Conservation (phyloP, 2,888 invertebrate genomes). For the Spatulosminthurus flaviceps region DNA sequence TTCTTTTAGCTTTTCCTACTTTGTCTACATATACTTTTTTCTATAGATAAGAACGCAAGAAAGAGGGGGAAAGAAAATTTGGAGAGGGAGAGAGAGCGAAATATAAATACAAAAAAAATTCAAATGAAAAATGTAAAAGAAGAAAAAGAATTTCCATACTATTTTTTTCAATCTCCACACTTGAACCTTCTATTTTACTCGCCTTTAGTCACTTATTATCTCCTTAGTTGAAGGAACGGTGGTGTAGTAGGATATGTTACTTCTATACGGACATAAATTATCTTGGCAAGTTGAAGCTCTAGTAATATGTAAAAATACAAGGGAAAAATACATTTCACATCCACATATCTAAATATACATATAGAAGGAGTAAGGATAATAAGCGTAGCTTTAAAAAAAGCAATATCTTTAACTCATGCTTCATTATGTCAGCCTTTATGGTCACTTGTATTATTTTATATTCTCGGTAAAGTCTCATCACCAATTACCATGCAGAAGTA, state of each 20-base stretch:
- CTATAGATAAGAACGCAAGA: conserved; percentile 33
- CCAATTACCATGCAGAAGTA: background rate
- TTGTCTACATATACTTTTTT: conserved; percentile 32
- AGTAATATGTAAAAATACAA: too few relatives aligned
- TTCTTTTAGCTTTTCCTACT: conserved; percentile 27
- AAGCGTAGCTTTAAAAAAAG: background rate
- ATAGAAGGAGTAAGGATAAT: too few relatives aligned
- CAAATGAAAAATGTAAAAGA: conserved; percentile 44
- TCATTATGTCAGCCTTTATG: conserved; percentile 24
- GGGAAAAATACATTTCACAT: too few relatives aligned
- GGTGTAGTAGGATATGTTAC: too few relatives aligned
- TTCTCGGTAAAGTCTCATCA: background rate
- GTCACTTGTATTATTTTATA: conserved; percentile 16
- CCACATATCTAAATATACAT: too few relatives aligned
- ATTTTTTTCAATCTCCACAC: background rate
- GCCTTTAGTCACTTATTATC: background rate
- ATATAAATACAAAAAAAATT: too few relatives aligned
- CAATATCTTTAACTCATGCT: background rate
- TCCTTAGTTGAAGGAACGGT: too few relatives aligned
- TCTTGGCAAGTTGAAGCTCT: too few relatives aligned
- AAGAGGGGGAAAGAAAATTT: background rate
- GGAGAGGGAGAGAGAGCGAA: conserved; percentile 19
- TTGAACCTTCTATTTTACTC: conserved; percentile 8
- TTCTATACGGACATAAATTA: too few relatives aligned
- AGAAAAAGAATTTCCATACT: conserved; percentile 33